Evolutionary conservation across 2,797 vertebrate species (phyloP), one percentile per base, ranked within the genome.

Genomic region (Cottoperca gobio): DNA sequence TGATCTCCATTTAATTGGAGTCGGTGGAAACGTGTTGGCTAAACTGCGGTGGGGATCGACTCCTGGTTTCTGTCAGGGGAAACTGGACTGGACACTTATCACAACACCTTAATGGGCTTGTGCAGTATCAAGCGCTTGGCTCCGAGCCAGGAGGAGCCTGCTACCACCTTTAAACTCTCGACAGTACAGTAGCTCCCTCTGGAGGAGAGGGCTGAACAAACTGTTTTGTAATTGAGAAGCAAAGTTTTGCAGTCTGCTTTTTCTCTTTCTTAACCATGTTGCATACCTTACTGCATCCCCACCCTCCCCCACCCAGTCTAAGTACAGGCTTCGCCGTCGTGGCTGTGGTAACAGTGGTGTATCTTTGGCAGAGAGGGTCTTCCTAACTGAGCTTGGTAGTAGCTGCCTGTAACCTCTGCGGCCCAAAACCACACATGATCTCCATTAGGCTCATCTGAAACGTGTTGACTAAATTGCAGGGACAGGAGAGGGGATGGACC

Each of bases 391-490:
- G 86, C 83, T 73, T 70, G 48, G 84, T 86, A 65, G 86, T 86
- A 84, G 83, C 86, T 84, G 87, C 84, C 81, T 90, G 84, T 87
- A 91, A 91, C 89, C 86, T 89, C 87, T 81, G 83, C 26, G 63
- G 87, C 91, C 84, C 81, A 64, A 84, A 90, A 83, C 89, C 89
- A 94, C 92, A 93, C 90, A 91, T 93, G 93, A 93, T 93, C 91
- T 92, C 89, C 88, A 93, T 94, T 94, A 94, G 89, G 73, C 90
- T 92, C 91, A 93, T 93, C 92, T 92, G 90, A 94, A 94, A 93
- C 53, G 91, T 92, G 93, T 91, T 93, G 93, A 90, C 86, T 91
- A 92, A 92, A 92, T 91, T 91, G 92, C 87, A 89, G 89, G 90
- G 92, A 93, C 90, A 92, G 90, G 79, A 90, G 86, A 89, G 72